Percentiles rank a stretch among this genome's conserved stretches.
These are phyloP conservation scores for Prochilodus magdalenae DNA, from an alignment of 2,113 vertebrate genomes.

Conservation along the genomic window DNA sequence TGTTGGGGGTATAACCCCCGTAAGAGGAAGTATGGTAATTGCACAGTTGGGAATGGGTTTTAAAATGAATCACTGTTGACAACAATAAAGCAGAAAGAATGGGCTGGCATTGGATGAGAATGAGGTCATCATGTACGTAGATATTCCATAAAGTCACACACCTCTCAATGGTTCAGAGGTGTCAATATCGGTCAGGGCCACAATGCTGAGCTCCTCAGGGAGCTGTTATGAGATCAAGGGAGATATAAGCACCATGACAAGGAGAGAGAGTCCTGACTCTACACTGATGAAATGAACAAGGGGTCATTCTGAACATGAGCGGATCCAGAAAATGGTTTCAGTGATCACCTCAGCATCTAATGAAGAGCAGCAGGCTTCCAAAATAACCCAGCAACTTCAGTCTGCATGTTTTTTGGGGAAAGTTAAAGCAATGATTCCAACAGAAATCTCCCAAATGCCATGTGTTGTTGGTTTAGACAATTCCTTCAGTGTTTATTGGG, in stretches of 20 bases:
- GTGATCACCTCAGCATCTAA: conserved; percentile 2
- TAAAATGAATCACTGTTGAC: conserved; percentile 56
- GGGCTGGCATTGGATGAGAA: conserved; percentile 13
- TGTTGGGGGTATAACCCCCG: conserved; percentile 43
- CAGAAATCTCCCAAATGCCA: no score
- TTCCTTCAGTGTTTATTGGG: no score
- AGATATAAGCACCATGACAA: conserved; percentile 33
- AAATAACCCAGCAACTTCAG: not conserved
- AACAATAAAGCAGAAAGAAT: conserved; percentile 44
- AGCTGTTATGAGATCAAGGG: conserved; percentile 41
- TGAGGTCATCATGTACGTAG: conserved; percentile 36
- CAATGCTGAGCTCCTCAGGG: conserved; percentile 41
- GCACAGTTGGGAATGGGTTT: conserved; percentile 50
- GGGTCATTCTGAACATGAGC: conserved; percentile 32
- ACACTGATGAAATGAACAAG: conserved; percentile 17
- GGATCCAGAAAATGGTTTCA: conserved; percentile 8
- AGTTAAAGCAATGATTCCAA: not conserved
- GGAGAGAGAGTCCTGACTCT: not conserved
- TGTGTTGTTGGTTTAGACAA: no score
- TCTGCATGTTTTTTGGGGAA: not conserved
- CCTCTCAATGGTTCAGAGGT: conserved; percentile 43
- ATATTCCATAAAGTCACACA: conserved; percentile 38
- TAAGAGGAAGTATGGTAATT: conserved; percentile 51
- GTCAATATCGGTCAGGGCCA: conserved; percentile 47
- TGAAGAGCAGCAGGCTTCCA: not conserved